Conservation (phyloP, 1,140 invertebrate species). For the Drosophila kikkawai region DNA sequence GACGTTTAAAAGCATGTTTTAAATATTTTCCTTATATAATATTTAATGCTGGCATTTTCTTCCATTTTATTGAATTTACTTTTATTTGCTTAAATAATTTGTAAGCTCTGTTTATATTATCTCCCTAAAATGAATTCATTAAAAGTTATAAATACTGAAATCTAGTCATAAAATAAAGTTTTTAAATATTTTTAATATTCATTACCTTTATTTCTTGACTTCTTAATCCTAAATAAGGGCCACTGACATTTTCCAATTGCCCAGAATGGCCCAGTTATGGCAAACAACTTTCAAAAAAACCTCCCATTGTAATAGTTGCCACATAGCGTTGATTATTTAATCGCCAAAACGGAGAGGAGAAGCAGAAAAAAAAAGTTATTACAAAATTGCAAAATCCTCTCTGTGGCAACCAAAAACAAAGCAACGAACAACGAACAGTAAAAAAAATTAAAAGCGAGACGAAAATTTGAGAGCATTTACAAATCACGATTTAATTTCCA, state of each 20-base stretch:
- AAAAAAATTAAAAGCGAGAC: slow-evolving; percentile 56
- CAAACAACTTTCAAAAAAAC: slow-evolving; percentile 45
- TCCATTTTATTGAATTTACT: too few species aligned
- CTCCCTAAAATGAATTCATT: too few species aligned
- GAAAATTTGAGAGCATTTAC: slow-evolving; percentile 82
- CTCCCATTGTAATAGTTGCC: slow-evolving; percentile 59
- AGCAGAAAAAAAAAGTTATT: slow-evolving; percentile 59
- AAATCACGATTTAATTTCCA: slow-evolving; percentile 81
- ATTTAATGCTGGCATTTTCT: too few species aligned
- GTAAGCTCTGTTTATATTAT: too few species aligned
- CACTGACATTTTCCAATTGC: background rate
- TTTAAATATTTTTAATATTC: too few species aligned
- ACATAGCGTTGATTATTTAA: slow-evolving; percentile 76
- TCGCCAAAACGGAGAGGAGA: slow-evolving; percentile 49
- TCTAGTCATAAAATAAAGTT: too few species aligned
- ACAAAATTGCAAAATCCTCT: slow-evolving; percentile 75
- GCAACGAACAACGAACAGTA: slow-evolving; percentile 3
- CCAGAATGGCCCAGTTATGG: slow-evolving; percentile 29
- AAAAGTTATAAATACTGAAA: too few species aligned
- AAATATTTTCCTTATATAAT: too few species aligned
- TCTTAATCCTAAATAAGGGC: background rate
- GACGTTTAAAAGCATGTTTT: too few species aligned
- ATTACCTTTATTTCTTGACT: background rate
- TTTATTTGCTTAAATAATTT: too few species aligned
- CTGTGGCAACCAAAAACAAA: slow-evolving; percentile 34